phyloP scores from a whole-genome alignment of 1,140 invertebrate genomes.

The Grapholita molesta region DNA sequence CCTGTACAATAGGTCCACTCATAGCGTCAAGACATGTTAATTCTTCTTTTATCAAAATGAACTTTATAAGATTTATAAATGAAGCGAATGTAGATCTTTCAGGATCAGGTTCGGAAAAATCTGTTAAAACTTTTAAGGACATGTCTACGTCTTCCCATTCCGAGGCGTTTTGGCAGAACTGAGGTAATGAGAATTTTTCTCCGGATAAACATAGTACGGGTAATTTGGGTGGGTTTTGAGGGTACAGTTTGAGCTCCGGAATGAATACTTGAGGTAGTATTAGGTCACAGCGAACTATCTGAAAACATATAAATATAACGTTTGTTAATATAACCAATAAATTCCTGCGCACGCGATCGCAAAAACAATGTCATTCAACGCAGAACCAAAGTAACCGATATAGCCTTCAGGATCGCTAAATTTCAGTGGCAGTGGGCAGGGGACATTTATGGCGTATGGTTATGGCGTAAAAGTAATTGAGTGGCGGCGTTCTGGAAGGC shows the following conservation, averaged over 20 bases:
- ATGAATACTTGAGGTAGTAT: neutral
- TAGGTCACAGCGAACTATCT: neutral
- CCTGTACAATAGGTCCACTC: neutral
- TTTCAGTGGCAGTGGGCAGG: too few relatives aligned
- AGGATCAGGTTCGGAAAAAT: neutral
- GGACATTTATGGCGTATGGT: too few relatives aligned
- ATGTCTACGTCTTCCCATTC: neutral
- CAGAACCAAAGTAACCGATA: too few relatives aligned
- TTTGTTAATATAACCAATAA: neutral
- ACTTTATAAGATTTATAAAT: neutral
- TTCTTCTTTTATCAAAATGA: constrained; percentile 5
- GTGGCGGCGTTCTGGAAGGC: too few relatives aligned
- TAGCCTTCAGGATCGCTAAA: too few relatives aligned
- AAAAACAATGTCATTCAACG: too few relatives aligned
- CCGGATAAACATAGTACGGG: neutral
- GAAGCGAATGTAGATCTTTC: neutral
- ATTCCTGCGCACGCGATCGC: too few relatives aligned
- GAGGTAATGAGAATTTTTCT: neutral
- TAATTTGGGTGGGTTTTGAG: neutral
- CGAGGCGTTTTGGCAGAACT: neutral
- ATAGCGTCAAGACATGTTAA: neutral
- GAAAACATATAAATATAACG: neutral
- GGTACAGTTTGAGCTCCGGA: neutral
- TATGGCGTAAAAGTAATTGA: too few relatives aligned
- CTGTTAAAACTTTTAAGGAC: neutral